These are phyloP conservation scores for Xenops minutus DNA, from an alignment of 2,797 vertebrate genomes.

Conservation along the genomic window DNA sequence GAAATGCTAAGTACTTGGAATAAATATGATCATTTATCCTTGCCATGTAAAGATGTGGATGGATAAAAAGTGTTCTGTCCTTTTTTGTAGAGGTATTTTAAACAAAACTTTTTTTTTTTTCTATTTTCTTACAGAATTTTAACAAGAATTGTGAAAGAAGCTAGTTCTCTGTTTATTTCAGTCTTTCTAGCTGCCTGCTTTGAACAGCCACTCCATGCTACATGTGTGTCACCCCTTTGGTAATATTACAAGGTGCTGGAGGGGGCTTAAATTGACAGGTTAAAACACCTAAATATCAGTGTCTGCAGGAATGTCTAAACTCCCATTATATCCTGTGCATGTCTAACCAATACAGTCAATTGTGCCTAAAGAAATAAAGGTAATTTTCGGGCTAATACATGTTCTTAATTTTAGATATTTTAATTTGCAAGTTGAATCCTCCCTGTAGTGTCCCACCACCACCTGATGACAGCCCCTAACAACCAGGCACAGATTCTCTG, in stretches of 20 bases:
- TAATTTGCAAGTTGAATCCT: background rate
- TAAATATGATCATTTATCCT: background rate
- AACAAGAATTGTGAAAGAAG: background rate
- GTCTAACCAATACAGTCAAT: background rate
- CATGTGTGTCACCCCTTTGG: fast-evolving
- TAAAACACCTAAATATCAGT: background rate
- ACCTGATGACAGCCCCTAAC: background rate
- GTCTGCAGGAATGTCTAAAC: background rate
- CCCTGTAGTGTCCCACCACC: background rate
- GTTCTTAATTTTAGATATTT: background rate
- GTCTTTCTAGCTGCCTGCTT: background rate
- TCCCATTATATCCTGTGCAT: background rate
- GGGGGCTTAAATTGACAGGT: background rate
- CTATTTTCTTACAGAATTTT: background rate
- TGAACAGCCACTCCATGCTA: background rate
- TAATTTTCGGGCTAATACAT: background rate
- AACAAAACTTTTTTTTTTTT: background rate
- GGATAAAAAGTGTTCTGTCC: background rate
- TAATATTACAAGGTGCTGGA: background rate
- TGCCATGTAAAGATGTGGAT: background rate
- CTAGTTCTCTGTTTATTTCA: background rate
- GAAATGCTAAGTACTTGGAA: background rate
- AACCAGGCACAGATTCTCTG: background rate
- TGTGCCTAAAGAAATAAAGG: background rate
- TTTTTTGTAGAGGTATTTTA: background rate